Evolutionary conservation across 2,888 invertebrate genomes (phyloP), one percentile per base, ranked within the genome.

Genomic region (Pristionchus maxplancki): DNA sequence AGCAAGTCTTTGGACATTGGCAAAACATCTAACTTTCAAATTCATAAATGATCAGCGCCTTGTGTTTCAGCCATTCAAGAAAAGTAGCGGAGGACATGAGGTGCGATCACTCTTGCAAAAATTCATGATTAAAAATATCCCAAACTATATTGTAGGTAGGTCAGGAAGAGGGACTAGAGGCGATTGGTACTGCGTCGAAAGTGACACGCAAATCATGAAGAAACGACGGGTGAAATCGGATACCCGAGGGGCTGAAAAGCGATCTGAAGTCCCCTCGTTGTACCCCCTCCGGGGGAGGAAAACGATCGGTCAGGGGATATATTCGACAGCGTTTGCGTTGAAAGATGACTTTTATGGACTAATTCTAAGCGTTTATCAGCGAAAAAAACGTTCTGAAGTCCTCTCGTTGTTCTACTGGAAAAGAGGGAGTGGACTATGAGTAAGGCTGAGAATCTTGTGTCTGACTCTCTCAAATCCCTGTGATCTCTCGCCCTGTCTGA

Each of bases 121-220:
- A n/a, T n/a, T n/a, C n/a, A n/a, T n/a, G n/a, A n/a, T n/a, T n/a
- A n/a, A n/a, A 48, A 48, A 48, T 48, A 1, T 48, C 13, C 17
- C 64, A 28, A 9, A 71, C 34, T 71, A 71, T 31, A 37, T 34
- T 71, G 17, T 71, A 37, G 71, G 71, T 71, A 71, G 71, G 37
- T 71, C 71, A 71, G n/a, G n/a, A 15, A 34, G 17, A 15, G 28
- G 28, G n/a, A 64, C 62, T 64, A 64, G 31, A 71, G 37, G 37
- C 37, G 71, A 71, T 71, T 37, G 20, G 37, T 8, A 5, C 58
- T 58, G 58, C 58, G 9, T 58, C 24, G 58, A 58, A 58, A 58
- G 24, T 58, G 58, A 58, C 58, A 58, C 58, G 58, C 24, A 58
- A 28, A 78, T 78, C 78, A 78, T 78, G 78, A 78, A 78, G 78